A percentile compares a stretch with the other conserved stretches of the same genome.
Conservation (phyloP, 2,888 invertebrate species). For the Schizaphis graminum region DNA sequence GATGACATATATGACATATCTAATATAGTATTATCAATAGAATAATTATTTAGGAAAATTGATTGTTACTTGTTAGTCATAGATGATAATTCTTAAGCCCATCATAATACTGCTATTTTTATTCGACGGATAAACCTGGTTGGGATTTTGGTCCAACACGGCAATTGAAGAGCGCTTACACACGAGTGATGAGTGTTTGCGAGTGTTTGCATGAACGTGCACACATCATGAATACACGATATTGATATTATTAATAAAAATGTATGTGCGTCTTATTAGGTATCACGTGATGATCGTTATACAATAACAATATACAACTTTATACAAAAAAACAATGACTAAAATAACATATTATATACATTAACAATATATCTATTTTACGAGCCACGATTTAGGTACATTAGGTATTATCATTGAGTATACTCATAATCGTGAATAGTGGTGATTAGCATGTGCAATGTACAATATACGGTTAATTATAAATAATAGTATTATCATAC, state of each 20-base stretch:
- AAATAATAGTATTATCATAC: no score
- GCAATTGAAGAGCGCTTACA: neutral
- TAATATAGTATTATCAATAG: neutral
- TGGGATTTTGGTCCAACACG: neutral
- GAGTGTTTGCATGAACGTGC: neutral
- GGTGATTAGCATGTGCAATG: no score
- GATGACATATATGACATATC: no score
- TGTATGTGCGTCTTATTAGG: neutral
- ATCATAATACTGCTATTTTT: neutral
- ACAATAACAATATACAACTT: neutral
- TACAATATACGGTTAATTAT: no score
- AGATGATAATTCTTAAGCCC: neutral
- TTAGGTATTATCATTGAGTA: no score
- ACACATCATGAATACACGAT: neutral
- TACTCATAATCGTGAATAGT: no score
- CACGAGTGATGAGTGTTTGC: no score
- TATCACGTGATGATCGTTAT: neutral
- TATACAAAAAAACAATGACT: neutral
- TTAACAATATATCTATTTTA: no score
- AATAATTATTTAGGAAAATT: neutral
- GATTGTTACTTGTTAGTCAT: neutral
- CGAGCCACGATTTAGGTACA: no score
- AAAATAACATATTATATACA: neutral
- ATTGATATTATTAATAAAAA: neutral
- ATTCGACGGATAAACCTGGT: neutral